Evolutionary conservation across 1,140 invertebrate species (phyloP).

Genomic region (Platyscapa corneri): DNA sequence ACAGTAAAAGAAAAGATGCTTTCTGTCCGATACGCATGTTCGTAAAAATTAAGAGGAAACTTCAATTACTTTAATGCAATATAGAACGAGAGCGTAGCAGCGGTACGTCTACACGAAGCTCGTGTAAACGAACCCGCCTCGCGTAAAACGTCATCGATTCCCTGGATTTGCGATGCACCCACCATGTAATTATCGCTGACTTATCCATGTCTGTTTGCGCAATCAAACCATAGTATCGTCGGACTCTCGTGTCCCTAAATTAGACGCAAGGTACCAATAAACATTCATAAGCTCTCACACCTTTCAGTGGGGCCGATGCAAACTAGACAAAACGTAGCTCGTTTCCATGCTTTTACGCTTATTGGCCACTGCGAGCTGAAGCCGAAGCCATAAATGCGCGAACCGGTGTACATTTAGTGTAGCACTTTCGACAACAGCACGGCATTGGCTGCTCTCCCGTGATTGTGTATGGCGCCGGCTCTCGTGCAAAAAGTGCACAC

Average conservation of each 20-base stretch:
- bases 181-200: slow-evolving; percentile 11
- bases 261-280: slow-evolving; percentile 15
- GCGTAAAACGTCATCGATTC: slow-evolving; percentile 36
- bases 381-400: slow-evolving; percentile 12
- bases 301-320: slow-evolving; percentile 5
- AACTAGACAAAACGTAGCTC: slow-evolving; percentile 45
- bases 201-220: neutral
- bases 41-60: neutral
- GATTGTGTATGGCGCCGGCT: slow-evolving; percentile 21
- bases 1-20: neutral
- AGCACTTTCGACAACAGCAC: slow-evolving; percentile 7
- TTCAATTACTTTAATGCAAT: slow-evolving; percentile 32
- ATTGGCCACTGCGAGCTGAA: slow-evolving; percentile 47
- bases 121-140: neutral
- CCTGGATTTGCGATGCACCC: neutral
- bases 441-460: slow-evolving; percentile 31
- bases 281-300: slow-evolving; percentile 24
- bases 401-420: slow-evolving; percentile 28
- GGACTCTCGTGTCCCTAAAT: neutral
- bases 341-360: slow-evolving; percentile 54
- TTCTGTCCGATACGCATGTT: neutral
- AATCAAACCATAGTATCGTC: too few species aligned
- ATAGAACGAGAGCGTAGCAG: neutral
- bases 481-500: neutral
- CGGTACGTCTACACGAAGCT: neutral